These are phyloP conservation scores for Betta splendens DNA, from an alignment of 2,797 vertebrate species.

Conservation along the genomic window DNA sequence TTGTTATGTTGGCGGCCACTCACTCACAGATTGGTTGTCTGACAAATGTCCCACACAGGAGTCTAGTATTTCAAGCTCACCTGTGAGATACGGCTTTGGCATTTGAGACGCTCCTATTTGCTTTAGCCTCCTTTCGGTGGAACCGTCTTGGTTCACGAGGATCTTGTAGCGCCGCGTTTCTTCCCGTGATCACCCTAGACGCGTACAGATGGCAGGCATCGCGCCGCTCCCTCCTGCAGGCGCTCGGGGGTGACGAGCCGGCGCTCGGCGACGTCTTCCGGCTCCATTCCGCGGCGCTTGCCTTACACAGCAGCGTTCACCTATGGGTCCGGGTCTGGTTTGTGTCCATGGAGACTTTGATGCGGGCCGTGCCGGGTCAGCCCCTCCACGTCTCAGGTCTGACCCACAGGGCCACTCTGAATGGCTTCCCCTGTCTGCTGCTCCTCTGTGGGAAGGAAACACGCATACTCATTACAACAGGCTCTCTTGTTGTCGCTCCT, in stretches of 20 bases:
- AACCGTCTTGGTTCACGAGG: slow-evolving; percentile 18
- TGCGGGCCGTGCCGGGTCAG: slow-evolving; percentile 54
- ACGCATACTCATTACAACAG: slow-evolving; percentile 65
- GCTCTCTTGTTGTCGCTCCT: slow-evolving; percentile 62
- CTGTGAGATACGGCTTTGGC: slow-evolving; percentile 54
- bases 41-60: slow-evolving; percentile 48
- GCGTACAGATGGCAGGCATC: slow-evolving; percentile 59
- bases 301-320: slow-evolving; percentile 35
- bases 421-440: slow-evolving; percentile 70
- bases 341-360: slow-evolving; percentile 57
- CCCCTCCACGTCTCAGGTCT: slow-evolving; percentile 48
- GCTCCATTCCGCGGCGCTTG: slow-evolving; percentile 47
- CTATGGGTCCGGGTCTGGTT: slow-evolving; percentile 41
- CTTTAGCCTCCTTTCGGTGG: slow-evolving; percentile 20
- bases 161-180: slow-evolving; percentile 18
- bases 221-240: slow-evolving; percentile 45
- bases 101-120: slow-evolving; percentile 45
- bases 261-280: slow-evolving; percentile 44
- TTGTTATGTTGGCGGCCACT: slow-evolving; percentile 7
- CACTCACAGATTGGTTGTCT: slow-evolving; percentile 35
- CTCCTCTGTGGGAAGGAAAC: slow-evolving; percentile 41
- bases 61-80: slow-evolving; percentile 62
- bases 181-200: slow-evolving; percentile 35
- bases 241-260: slow-evolving; percentile 58
- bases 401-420: slow-evolving; percentile 61